Conservation (phyloP, 64 coral and sea anemone genomes). For the Montipora foliosa region DNA sequence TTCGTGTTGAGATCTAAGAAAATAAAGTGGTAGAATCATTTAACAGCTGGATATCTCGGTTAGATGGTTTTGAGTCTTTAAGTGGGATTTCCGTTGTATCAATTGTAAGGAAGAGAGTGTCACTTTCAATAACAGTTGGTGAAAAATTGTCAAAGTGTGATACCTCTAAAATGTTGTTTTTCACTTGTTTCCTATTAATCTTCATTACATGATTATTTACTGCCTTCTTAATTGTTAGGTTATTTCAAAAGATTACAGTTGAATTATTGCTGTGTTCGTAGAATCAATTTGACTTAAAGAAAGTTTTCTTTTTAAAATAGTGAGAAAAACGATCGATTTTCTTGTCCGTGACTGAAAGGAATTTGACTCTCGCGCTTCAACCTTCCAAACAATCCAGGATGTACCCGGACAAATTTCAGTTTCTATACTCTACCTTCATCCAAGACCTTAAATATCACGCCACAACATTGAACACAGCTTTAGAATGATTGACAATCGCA, state of each 20-base stretch:
- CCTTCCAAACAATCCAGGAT: too few species aligned
- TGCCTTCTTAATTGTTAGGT: neutral
- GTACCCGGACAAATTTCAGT: too few species aligned
- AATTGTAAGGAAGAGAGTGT: neutral
- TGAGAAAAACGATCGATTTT: neutral
- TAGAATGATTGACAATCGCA: too few species aligned
- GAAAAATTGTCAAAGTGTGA: neutral
- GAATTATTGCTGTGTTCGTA: neutral
- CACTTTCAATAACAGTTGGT: neutral
- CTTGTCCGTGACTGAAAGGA: neutral
- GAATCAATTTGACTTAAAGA: neutral
- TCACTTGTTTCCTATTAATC: neutral
- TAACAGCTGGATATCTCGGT: neutral
- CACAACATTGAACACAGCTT: too few species aligned
- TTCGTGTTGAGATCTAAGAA: conserved; percentile 72
- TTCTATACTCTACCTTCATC: too few species aligned
- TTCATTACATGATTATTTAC: neutral
- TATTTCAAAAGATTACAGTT: neutral
- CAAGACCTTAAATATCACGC: too few species aligned
- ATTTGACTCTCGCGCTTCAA: too few species aligned
- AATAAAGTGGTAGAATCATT: neutral
- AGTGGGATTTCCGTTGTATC: neutral
- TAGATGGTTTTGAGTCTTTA: neutral
- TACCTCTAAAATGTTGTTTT: neutral
- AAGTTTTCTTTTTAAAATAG: too few species aligned